Conservation (phyloP, 30 jellyfish, hydroid and myxozoan species). For the Aurelia sp. region DNA sequence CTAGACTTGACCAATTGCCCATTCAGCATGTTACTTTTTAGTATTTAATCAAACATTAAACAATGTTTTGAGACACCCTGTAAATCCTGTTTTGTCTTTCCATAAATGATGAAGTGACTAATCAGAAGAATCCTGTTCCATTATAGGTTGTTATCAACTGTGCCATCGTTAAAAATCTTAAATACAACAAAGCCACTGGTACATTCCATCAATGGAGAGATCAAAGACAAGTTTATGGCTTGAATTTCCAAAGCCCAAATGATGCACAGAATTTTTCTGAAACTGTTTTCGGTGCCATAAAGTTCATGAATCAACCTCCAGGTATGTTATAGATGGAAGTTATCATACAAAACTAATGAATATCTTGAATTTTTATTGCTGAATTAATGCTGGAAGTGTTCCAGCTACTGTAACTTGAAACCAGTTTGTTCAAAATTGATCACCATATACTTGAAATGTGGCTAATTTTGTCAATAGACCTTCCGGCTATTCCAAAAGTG, state of each 20-base stretch:
- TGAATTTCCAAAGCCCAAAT: conserved; percentile 80
- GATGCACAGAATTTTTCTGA: conserved; percentile 91
- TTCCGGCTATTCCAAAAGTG: no score
- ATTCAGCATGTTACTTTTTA: no score
- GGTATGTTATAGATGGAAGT: conserved; percentile 30
- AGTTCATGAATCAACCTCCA: conserved; percentile 81
- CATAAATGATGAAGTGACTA: not conserved
- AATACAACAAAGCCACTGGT: conserved; percentile 93
- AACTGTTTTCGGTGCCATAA: conserved; percentile 84
- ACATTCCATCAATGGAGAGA: conserved; percentile 99
- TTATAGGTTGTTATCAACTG: conserved; percentile 88
- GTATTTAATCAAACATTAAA: no score
- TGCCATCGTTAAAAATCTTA: conserved; percentile 73
- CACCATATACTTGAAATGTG: not conserved
- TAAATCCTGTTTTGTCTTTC: no score
- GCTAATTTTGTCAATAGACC: no score
- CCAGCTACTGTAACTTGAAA: not conserved
- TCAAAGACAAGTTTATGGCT: conserved; percentile 95
- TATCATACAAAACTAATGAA: no score
- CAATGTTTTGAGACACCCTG: no score
- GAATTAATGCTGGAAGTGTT: no score
- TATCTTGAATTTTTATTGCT: no score
- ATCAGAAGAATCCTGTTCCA: not conserved
- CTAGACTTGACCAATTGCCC: no score
- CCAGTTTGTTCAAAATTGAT: not conserved